These are phyloP conservation scores for Aradus depressus DNA, from an alignment of 2,888 invertebrate genomes.

Conservation along the genomic window DNA sequence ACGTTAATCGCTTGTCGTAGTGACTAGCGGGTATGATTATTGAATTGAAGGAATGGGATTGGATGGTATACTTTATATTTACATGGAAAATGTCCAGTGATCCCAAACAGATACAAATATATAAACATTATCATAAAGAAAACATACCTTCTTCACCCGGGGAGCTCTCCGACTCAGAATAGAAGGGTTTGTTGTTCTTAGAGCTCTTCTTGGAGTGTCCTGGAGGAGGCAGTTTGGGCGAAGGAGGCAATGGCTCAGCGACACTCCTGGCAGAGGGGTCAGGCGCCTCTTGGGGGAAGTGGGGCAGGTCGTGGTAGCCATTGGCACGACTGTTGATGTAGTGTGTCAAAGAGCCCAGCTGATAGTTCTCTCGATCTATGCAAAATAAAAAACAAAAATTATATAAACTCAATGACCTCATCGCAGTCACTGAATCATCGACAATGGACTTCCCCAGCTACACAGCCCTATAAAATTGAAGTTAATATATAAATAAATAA, in stretches of 20 bases:
- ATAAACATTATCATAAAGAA: neutral
- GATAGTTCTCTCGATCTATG: constrained; percentile 70
- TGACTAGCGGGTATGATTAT: too few relatives aligned
- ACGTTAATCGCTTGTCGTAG: too few relatives aligned
- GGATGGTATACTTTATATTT: too few relatives aligned
- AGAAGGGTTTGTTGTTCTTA: constrained; percentile 53
- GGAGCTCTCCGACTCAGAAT: constrained; percentile 45
- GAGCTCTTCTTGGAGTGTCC: constrained; percentile 20
- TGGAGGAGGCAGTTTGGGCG: constrained; percentile 21
- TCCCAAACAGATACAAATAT: neutral
- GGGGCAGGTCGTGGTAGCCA: constrained; percentile 82
- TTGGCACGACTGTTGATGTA: constrained; percentile 74
- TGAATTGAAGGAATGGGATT: too few relatives aligned
- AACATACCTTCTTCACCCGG: constrained; percentile 34
- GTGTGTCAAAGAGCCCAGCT: constrained; percentile 90
- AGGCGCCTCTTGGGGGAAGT: constrained; percentile 64
- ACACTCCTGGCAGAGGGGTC: constrained; percentile 70
- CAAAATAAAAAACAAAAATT: neutral
- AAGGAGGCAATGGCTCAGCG: constrained; percentile 39
- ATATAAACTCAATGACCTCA: neutral
- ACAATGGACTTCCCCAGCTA: too few relatives aligned
- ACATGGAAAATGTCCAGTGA: too few relatives aligned
- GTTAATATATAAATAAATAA: too few relatives aligned
- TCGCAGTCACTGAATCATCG: too few relatives aligned
- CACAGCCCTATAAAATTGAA: too few relatives aligned